A percentile compares a stretch with the other conserved stretches of the same genome.
These are phyloP conservation scores for Mus minutoides DNA, from an alignment of 2,797 vertebrate species.

Conservation along the genomic window DNA sequence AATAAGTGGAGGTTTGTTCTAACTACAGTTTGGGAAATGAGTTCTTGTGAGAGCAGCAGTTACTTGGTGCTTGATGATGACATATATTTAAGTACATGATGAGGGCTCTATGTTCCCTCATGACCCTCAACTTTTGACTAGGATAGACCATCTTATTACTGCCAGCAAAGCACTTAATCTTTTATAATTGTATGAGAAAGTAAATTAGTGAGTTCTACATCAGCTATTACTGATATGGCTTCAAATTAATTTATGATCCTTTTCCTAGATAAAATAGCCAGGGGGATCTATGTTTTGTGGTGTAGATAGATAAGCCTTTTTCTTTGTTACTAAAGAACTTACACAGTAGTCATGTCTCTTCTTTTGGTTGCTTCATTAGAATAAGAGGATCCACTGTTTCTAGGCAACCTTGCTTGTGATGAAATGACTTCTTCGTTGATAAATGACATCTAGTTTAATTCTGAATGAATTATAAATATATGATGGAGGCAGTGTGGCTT, in stretches of 20 bases:
- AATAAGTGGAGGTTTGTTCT: not conserved
- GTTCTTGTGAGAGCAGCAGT: not conserved
- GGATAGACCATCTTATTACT: not conserved
- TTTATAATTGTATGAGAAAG: not conserved
- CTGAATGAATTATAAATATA: slow-evolving; percentile 8
- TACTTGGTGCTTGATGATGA: not conserved
- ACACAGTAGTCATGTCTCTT: not conserved
- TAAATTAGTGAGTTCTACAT: not conserved
- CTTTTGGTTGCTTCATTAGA: slow-evolving; percentile 12
- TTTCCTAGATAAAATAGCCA: slow-evolving; percentile 5
- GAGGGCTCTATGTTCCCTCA: not conserved
- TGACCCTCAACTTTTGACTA: not conserved
- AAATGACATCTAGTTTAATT: slow-evolving; percentile 30
- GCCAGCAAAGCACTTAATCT: not conserved
- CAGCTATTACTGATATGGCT: not conserved
- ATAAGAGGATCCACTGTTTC: slow-evolving; percentile 40
- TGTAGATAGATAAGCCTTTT: not conserved
- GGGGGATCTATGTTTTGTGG: not conserved
- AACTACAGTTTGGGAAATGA: not conserved
- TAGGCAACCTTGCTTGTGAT: slow-evolving; percentile 29
- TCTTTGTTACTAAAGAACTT: slow-evolving; percentile 13
- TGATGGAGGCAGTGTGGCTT: not conserved
- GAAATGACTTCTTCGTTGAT: slow-evolving; percentile 9
- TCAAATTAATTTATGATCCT: slow-evolving; percentile 15
- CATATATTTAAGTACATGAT: not conserved